phyloP scores from a whole-genome alignment of 2,797 vertebrate species.

The Melanotaenia trifasciata region DNA sequence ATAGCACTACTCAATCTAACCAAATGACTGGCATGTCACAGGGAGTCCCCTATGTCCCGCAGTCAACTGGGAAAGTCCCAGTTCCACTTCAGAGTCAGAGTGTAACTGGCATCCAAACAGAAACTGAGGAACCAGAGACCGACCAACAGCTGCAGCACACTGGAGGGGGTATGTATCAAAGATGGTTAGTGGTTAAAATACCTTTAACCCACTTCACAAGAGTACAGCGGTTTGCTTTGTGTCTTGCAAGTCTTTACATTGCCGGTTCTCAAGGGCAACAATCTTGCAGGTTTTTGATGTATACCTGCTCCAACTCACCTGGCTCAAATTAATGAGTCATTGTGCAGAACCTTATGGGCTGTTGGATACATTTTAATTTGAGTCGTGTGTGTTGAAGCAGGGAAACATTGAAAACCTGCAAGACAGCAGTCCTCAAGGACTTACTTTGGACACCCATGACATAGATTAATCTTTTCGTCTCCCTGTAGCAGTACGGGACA shows the following conservation, averaged over 20 bases:
- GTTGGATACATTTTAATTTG: too few relatives aligned
- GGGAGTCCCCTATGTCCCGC: slow-evolving; percentile 63
- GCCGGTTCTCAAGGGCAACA: too few relatives aligned
- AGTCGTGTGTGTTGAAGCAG: too few relatives aligned
- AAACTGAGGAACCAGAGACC: slow-evolving; percentile 90
- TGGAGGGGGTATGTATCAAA: slow-evolving; percentile 59
- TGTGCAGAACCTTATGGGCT: too few relatives aligned
- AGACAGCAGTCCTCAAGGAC: too few relatives aligned
- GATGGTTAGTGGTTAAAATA: not conserved
- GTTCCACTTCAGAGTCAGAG: slow-evolving; percentile 77
- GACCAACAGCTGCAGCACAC: slow-evolving; percentile 89
- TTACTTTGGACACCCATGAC: too few relatives aligned
- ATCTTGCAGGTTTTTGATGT: too few relatives aligned
- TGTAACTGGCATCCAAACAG: slow-evolving; percentile 83
- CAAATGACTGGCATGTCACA: slow-evolving; percentile 55
- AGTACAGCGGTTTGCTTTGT: not conserved
- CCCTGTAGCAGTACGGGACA: slow-evolving; percentile 80
- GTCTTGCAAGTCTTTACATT: not conserved
- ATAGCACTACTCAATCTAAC: slow-evolving; percentile 62
- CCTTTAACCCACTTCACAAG: slow-evolving; percentile 2
- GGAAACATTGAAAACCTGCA: too few relatives aligned
- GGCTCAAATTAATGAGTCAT: too few relatives aligned
- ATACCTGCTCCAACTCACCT: too few relatives aligned
- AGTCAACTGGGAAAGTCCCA: slow-evolving; percentile 62
- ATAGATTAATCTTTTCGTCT: not conserved